Conservation (phyloP, 2,797 vertebrate genomes). For the Ceyx erithaca region DNA sequence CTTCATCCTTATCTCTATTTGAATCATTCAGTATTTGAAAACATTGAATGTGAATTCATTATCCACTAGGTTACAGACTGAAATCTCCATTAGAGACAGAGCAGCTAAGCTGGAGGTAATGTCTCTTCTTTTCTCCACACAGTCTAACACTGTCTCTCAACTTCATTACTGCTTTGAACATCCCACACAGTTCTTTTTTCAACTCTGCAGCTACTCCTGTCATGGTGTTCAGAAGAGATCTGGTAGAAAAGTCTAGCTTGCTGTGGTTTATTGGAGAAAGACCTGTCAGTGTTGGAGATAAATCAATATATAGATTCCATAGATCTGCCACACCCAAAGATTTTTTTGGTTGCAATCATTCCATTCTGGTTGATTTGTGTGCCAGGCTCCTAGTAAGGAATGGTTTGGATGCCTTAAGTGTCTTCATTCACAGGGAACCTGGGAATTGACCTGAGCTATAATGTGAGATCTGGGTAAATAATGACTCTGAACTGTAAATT, state of each 20-base stretch:
- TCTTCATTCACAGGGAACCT: not conserved
- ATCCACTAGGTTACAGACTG: slow-evolving; percentile 65
- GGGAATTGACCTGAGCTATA: not conserved
- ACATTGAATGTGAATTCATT: slow-evolving; percentile 45
- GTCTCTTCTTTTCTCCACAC: not conserved
- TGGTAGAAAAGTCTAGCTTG: not conserved
- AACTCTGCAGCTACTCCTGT: not conserved
- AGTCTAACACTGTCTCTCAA: not conserved
- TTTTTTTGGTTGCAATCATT: not conserved
- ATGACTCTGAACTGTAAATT: not conserved
- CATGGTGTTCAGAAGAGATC: not conserved
- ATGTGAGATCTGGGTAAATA: not conserved
- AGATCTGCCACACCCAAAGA: not conserved
- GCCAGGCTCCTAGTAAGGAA: not conserved
- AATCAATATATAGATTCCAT: not conserved
- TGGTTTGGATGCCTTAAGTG: not conserved
- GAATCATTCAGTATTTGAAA: not conserved
- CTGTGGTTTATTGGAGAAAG: not conserved
- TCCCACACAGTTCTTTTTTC: not conserved
- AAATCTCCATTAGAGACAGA: slow-evolving; percentile 37
- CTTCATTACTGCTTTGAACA: not conserved
- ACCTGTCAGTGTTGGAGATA: not conserved
- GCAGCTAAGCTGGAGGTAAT: slow-evolving; percentile 63
- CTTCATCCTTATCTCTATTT: not conserved
- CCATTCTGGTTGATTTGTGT: not conserved